Evolutionary conservation across 2,888 invertebrate genomes (phyloP), one percentile per base, ranked within the genome.

Genomic region (Leptopilina drosophilae): DNA sequence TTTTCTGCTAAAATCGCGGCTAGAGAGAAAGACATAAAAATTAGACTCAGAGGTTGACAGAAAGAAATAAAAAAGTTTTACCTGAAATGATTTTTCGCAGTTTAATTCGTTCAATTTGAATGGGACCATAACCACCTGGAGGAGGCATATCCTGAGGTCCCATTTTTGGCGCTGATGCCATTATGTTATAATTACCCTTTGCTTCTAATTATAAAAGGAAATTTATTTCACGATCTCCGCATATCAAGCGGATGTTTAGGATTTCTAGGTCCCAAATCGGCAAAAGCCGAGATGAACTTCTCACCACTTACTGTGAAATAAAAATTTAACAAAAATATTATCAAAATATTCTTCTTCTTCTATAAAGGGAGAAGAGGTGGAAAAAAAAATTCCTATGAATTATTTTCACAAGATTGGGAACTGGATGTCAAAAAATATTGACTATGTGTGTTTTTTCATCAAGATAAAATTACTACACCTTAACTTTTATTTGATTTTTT

Each of bases 131-230:
- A 85, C 99, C 99, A 89, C 98, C 98, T 78, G 94, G 92, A 82
- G 99, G 99, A 89, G 99, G 98, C 94, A 99, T 94, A 93, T 99
- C 99, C 93, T 99, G 99, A 0, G 87, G 84, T 40, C 82, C 81
- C 89, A 92, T 93, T 86, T 91, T 93, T 66, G 92, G 85, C 77
- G 87, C 82, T 82, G 92, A 80, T 14, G 90, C 87, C 92, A 92
- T 92, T 53, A 4, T 73, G 33, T 26, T 26, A 2, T 53, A 69
- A 69, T 15, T 59, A 14, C 1, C 5, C 6, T 69, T 49, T 5
- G 6, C 12, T 26, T 69, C 49, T 69, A 26, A 26, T 12, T 53
- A 20, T 14, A 46, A 26, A 14, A 11, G 5, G 33, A 33, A 26
- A 69, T 2, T 26, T 12, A n/a, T 14, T 73, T 33, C 53, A 56